Percentiles rank a stretch among this genome's conserved stretches.
These are phyloP conservation scores for Mirounga angustirostris DNA, from an alignment of 2,113 vertebrate genomes.

Conservation along the genomic window DNA sequence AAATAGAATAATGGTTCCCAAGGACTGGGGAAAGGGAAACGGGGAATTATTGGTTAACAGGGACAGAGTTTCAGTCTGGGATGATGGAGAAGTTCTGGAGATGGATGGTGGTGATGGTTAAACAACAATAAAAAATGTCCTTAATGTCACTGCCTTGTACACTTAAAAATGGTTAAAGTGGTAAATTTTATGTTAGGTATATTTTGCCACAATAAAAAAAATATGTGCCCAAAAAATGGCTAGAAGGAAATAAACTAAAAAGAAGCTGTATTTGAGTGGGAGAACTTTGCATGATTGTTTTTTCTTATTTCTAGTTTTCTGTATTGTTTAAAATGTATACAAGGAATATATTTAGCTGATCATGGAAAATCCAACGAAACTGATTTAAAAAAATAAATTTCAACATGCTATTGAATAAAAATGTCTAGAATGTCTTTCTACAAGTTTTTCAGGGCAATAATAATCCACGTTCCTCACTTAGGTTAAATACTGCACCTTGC, in stretches of 20 bases:
- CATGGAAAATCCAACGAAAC: neutral
- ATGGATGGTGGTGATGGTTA: neutral
- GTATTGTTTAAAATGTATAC: neutral
- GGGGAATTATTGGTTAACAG: neutral
- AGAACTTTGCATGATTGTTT: neutral
- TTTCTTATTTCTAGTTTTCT: neutral
- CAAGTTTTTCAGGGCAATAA: neutral
- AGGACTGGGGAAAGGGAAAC: rapidly evolving
- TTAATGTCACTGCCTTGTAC: neutral
- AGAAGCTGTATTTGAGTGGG: neutral
- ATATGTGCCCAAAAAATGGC: neutral
- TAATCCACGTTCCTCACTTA: neutral
- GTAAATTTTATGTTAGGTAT: neutral
- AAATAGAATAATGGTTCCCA: neutral
- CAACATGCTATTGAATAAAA: neutral
- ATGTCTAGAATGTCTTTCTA: neutral
- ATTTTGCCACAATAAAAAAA: neutral
- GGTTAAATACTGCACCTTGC: neutral
- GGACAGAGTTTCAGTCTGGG: neutral
- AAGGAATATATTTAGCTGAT: neutral
- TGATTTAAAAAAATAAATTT: conserved; percentile 29
- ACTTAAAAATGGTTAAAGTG: neutral
- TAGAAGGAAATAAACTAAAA: neutral
- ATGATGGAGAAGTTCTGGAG: neutral
- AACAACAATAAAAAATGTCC: neutral